These are phyloP conservation scores for Tauraco hartlaubi DNA, from an alignment of 2,797 vertebrate species.

Conservation along the genomic window DNA sequence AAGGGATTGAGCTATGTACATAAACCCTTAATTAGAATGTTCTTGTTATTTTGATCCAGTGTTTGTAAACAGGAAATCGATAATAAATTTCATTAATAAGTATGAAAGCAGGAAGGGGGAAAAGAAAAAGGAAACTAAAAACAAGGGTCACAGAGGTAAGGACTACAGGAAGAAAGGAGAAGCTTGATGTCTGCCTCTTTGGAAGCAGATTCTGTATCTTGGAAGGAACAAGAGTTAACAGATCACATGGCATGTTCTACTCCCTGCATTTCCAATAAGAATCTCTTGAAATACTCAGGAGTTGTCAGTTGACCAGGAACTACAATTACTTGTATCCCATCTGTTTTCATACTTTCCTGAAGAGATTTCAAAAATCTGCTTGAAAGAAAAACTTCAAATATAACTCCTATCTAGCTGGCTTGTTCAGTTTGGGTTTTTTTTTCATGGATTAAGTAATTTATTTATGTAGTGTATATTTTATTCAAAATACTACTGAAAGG, in stretches of 20 bases:
- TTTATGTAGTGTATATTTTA: neutral
- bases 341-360: neutral
- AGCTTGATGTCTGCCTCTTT: neutral
- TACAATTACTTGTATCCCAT: neutral
- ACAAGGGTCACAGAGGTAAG: neutral
- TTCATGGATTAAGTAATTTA: neutral
- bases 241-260: neutral
- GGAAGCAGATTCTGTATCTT: neutral
- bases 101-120: neutral
- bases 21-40: neutral
- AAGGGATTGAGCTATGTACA: neutral
- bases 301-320: neutral
- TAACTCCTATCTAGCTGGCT: neutral
- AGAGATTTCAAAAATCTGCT: neutral
- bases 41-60: neutral
- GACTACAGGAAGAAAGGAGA: neutral
- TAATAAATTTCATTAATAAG: neutral
- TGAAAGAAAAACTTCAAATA: neutral
- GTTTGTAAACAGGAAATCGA: neutral
- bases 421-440: neutral
- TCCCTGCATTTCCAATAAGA: neutral
- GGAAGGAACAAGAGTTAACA: neutral
- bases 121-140: neutral
- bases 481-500: constrained; percentile 1
- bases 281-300: neutral